phyloP scores from a whole-genome alignment of 2,888 invertebrate species.

The Cryptophagus acutangulus region DNA sequence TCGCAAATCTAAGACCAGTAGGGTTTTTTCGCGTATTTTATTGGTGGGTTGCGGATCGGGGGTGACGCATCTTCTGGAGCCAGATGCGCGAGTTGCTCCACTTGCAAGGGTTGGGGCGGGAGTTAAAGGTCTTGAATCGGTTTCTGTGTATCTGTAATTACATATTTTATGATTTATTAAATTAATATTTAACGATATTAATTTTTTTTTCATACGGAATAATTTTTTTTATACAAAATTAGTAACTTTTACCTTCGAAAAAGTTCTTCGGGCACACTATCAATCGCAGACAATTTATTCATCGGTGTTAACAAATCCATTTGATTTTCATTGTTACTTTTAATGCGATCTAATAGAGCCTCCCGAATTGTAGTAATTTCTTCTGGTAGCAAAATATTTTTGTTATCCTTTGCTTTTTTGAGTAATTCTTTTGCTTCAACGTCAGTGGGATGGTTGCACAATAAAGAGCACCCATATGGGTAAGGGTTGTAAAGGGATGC shows the following conservation, averaged over 20 bases:
- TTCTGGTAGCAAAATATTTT: slow-evolving; percentile 39
- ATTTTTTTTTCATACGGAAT: background rate
- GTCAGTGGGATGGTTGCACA: slow-evolving; percentile 82
- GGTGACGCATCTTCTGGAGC: slow-evolving; percentile 63
- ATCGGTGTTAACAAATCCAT: background rate
- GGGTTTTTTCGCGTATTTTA: slow-evolving; percentile 53
- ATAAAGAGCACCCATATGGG: slow-evolving; percentile 71
- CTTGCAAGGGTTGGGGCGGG: slow-evolving; percentile 75
- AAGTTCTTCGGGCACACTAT: slow-evolving; percentile 70
- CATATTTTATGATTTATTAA: too few species aligned
- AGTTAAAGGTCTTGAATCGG: slow-evolving; percentile 76
- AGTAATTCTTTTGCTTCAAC: slow-evolving; percentile 66
- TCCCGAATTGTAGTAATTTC: slow-evolving; percentile 44
- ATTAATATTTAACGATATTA: too few species aligned
- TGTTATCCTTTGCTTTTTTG: slow-evolving; percentile 63
- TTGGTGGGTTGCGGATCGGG: slow-evolving; percentile 59
- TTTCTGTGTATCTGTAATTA: slow-evolving; percentile 68
- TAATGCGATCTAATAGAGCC: slow-evolving; percentile 36
- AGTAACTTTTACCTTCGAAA: slow-evolving; percentile 56
- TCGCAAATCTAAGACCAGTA: slow-evolving; percentile 68
- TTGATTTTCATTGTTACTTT: slow-evolving; percentile 29
- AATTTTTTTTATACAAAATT: background rate
- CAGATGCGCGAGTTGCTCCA: slow-evolving; percentile 64
- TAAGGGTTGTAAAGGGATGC: slow-evolving; percentile 80
- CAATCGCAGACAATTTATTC: slow-evolving; percentile 46